These are phyloP conservation scores for Tetragnatha montana DNA, from an alignment of 2,888 invertebrate genomes.

Conservation along the genomic window DNA sequence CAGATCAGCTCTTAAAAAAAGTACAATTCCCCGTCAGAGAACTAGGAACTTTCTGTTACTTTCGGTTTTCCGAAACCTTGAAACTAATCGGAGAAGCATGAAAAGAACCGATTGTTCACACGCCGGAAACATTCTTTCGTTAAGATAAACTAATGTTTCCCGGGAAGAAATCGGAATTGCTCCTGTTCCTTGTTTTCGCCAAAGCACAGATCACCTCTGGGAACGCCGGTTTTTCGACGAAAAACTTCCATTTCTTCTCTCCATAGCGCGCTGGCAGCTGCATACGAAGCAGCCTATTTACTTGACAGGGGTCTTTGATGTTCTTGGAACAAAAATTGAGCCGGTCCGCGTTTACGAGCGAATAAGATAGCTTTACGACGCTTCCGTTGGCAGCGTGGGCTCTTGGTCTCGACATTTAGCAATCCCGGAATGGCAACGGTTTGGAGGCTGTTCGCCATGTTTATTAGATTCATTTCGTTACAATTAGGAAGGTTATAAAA, in stretches of 20 bases:
- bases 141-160: conserved; percentile 5
- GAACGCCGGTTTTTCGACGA: conserved; percentile 11
- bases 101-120: neutral
- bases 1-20: neutral
- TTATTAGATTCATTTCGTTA: neutral
- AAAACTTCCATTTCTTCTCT: neutral
- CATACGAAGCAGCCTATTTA: conserved; percentile 36
- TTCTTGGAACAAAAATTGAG: conserved; percentile 21
- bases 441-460: neutral
- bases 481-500: neutral
- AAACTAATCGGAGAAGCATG: neutral
- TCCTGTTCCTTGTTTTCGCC: neutral
- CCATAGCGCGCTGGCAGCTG: neutral
- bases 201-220: neutral
- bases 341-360: conserved; percentile 34
- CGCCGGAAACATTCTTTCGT: neutral
- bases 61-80: neutral
- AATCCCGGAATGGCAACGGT: neutral
- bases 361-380: conserved; percentile 32
- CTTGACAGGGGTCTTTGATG: conserved; percentile 26
- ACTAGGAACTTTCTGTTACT: neutral
- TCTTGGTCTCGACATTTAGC: conserved; percentile 11
- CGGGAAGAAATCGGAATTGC: neutral
- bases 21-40: neutral
- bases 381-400: conserved; percentile 6